Evolutionary conservation across 2,888 invertebrate genomes (phyloP).

Genomic region (Cyclophora albipunctata): DNA sequence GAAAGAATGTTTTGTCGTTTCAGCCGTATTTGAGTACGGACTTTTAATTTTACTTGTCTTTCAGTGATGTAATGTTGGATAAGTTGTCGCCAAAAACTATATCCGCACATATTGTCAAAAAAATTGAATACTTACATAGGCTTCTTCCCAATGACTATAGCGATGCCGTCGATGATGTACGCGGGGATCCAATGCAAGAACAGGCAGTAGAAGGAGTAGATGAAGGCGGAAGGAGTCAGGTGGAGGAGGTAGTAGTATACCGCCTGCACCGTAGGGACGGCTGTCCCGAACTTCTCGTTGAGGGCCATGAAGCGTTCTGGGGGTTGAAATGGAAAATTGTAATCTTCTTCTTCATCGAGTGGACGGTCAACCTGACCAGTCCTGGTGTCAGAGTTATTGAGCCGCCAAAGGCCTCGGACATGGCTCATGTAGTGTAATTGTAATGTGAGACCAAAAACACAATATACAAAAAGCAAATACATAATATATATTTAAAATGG

Average conservation of each 20-base stretch:
- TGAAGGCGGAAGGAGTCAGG: constrained; percentile 74
- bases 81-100: no score
- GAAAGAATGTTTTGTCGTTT: no score
- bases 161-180: constrained; percentile 73
- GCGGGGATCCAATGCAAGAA: constrained; percentile 79
- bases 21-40: no score
- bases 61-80: no score
- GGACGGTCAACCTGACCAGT: no score
- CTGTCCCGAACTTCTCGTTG: constrained; percentile 67
- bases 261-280: constrained; percentile 72
- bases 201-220: constrained; percentile 73
- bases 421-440: no score
- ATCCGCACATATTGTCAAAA: no score
- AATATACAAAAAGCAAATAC: background rate
- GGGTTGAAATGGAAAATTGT: background rate
- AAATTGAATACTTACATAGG: constrained; percentile 79
- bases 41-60: no score
- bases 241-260: constrained; percentile 80
- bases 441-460: background rate
- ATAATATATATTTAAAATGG: background rate
- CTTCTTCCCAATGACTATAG: constrained; percentile 75
- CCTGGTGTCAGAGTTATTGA: no score
- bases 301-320: constrained; percentile 72
- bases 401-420: no score
- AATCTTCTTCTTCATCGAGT: no score